A percentile compares a stretch with the other conserved stretches of the same genome.
Evolutionary conservation across 2,797 vertebrate genomes (phyloP).

Genomic region (Esox masquinongy): DNA sequence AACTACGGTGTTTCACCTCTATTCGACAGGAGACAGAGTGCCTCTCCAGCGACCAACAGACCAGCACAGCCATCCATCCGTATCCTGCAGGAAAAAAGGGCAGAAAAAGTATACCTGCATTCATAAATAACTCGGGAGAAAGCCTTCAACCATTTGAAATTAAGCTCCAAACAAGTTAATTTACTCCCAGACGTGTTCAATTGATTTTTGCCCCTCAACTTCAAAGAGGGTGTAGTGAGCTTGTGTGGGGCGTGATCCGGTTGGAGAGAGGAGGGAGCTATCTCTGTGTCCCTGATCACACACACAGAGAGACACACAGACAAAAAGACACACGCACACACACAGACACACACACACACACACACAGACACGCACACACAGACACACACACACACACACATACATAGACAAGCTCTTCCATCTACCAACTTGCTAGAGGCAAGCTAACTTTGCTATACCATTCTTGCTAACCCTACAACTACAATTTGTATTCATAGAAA

Average conservation of each 20-base stretch:
- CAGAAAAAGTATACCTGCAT: constrained; percentile 45
- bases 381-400: too few species aligned
- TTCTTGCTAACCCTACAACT: constrained; percentile 48
- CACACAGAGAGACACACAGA: too few species aligned
- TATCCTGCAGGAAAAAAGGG: background rate
- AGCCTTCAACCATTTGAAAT: constrained; percentile 66
- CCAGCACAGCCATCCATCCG: background rate
- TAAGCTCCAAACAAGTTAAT: constrained; percentile 75
- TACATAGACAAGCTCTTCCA: too few species aligned
- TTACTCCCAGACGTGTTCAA: constrained; percentile 72
- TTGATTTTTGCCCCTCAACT: constrained; percentile 74
- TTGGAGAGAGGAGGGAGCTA: constrained; percentile 19
- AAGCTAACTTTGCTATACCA: too few species aligned
- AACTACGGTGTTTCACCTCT: background rate
- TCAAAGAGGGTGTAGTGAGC: constrained; percentile 64
- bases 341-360: too few species aligned
- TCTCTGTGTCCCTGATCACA: too few species aligned
- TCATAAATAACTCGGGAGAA: constrained; percentile 56
- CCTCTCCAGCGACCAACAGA: background rate
- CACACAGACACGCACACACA: too few species aligned
- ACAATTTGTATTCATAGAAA: constrained; percentile 74
- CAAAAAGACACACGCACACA: too few species aligned
- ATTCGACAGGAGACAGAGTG: background rate
- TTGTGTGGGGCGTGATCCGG: constrained; percentile 39
- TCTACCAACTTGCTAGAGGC: too few species aligned